These are phyloP conservation scores for Etheostoma nigrum DNA, from an alignment of 2,797 vertebrate genomes.

Conservation along the genomic window DNA sequence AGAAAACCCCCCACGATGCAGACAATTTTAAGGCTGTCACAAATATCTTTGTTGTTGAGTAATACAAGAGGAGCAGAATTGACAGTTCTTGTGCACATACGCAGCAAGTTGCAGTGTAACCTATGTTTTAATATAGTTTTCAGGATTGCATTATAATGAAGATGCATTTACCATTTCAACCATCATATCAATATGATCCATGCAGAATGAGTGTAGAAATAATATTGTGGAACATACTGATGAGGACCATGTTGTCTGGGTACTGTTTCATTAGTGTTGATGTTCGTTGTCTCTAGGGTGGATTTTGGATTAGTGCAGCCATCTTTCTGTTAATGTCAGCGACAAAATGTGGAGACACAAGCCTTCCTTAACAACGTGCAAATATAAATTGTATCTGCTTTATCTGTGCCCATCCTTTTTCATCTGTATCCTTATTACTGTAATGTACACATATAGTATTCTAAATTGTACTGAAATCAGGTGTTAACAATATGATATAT, in stretches of 20 bases:
- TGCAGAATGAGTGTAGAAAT: slow-evolving; percentile 21
- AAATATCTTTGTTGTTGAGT: slow-evolving; percentile 12
- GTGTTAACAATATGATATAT: slow-evolving; percentile 21
- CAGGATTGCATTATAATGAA: slow-evolving; percentile 10
- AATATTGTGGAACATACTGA: slow-evolving; percentile 28
- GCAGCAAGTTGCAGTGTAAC: not conserved
- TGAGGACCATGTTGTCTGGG: slow-evolving; percentile 9
- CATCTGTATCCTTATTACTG: slow-evolving; percentile 10
- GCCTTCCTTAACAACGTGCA: not conserved
- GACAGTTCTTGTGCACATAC: not conserved
- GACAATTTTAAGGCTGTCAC: slow-evolving; percentile 6
- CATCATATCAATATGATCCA: slow-evolving; percentile 24
- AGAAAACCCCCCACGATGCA: not conserved
- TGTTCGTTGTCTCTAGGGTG: slow-evolving; percentile 40
- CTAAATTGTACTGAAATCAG: slow-evolving; percentile 30
- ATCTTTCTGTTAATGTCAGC: slow-evolving; percentile 40
- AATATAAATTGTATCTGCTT: slow-evolving; percentile 2
- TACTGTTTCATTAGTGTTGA: slow-evolving; percentile 61
- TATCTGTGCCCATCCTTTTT: not conserved
- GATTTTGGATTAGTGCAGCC: slow-evolving; percentile 55
- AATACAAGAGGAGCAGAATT: not conserved
- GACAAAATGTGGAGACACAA: slow-evolving; percentile 3
- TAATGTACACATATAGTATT: not conserved
- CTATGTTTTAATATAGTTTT: slow-evolving; percentile 34
- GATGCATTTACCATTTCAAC: slow-evolving; percentile 6